A percentile compares a stretch with the other conserved stretches of the same genome.
Conservation (phyloP, 1,140 invertebrate genomes). For the Drosophila funebris region DNA sequence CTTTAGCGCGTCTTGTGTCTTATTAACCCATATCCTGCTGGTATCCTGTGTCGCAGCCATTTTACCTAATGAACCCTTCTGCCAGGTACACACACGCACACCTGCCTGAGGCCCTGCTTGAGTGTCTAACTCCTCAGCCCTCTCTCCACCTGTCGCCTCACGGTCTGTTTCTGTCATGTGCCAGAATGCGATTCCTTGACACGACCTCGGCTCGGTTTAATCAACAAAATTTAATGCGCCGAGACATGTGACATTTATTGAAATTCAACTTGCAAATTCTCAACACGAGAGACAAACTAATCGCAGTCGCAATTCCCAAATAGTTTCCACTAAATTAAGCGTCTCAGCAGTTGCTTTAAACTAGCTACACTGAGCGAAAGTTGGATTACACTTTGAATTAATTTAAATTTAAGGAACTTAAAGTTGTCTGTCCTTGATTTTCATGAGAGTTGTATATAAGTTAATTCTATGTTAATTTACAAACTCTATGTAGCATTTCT, state of each 20-base stretch:
- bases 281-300: slow-evolving; percentile 32
- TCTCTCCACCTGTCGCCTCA: background rate
- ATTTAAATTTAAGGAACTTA: background rate
- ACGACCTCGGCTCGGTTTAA: slow-evolving; percentile 58
- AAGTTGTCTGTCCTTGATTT: too few relatives aligned
- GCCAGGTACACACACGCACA: slow-evolving; percentile 12
- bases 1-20: slow-evolving; percentile 59
- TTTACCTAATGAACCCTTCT: slow-evolving; percentile 74
- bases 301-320: slow-evolving; percentile 35
- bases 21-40: slow-evolving; percentile 75
- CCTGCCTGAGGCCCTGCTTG: slow-evolving; percentile 14
- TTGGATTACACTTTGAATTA: background rate
- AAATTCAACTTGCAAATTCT: slow-evolving; percentile 54
- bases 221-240: slow-evolving; percentile 65
- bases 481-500: background rate
- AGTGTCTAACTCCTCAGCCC: background rate
- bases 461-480: too few relatives aligned
- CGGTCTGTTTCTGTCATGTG: background rate
- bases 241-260: slow-evolving; percentile 76
- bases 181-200: slow-evolving; percentile 13
- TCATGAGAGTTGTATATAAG: too few relatives aligned
- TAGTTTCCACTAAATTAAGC: slow-evolving; percentile 34
- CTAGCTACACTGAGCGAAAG: background rate
- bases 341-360: slow-evolving; percentile 17
- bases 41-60: slow-evolving; percentile 48